Conservation (phyloP, 2,888 invertebrate species). For the Agrotis clavis region DNA sequence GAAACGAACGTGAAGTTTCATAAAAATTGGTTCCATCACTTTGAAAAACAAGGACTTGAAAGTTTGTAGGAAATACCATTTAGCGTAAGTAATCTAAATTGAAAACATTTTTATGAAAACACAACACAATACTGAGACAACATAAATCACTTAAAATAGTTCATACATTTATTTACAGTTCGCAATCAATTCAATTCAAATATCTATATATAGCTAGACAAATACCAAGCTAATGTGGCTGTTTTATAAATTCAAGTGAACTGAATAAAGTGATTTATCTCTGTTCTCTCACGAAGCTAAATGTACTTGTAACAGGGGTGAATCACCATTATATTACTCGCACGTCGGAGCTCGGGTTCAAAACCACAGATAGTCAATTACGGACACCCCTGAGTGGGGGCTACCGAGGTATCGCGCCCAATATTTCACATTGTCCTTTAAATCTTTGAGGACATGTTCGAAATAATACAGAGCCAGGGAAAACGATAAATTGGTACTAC, state of each 20-base stretch:
- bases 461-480: conserved; percentile 1
- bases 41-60: too few relatives aligned
- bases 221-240: conserved; percentile 2
- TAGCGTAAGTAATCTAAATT: too few relatives aligned
- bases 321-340: conserved; percentile 56
- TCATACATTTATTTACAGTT: too few relatives aligned
- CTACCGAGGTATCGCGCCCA: conserved; percentile 39
- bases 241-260: conserved; percentile 23
- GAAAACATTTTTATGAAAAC: too few relatives aligned
- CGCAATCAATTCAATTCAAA: too few relatives aligned
- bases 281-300: conserved; percentile 40
- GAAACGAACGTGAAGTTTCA: too few relatives aligned
- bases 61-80: too few relatives aligned
- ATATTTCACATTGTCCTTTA: conserved; percentile 52
- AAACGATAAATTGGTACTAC: conserved; percentile 6
- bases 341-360: conserved; percentile 41
- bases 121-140: too few relatives aligned
- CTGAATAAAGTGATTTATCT: conserved; percentile 51
- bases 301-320: conserved; percentile 51
- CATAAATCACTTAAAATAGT: too few relatives aligned
- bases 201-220: too few relatives aligned
- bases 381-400: conserved; percentile 42
- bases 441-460: conserved; percentile 32
- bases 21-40: too few relatives aligned
- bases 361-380: conserved; percentile 61